Evolutionary conservation across 2,113 vertebrate genomes (phyloP), one percentile per base, ranked within the genome.

Genomic region (Entomyzon cyanotis): DNA sequence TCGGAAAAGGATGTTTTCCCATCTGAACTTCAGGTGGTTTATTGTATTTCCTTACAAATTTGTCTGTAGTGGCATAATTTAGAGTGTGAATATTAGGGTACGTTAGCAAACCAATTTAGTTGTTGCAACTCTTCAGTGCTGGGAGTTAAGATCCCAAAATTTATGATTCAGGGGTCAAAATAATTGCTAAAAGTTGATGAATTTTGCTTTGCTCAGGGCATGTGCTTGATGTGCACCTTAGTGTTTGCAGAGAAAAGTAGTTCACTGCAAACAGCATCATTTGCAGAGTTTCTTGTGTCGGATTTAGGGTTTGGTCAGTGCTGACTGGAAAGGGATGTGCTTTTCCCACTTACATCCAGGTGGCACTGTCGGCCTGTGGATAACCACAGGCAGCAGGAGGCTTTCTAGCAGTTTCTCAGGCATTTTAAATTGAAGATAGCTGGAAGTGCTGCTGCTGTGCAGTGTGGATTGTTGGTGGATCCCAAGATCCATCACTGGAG

Each of bases 361-460:
- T 96, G 98, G 97, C 88, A 63, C 93, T 93, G 70, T 95, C 20
- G 87, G 47, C 79, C 92, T 33, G 5, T 8, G 25, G 23, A 15
- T 19, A 14, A 15, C 10, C 25, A 4, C 5, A 8, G 39, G 56
- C 5, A 56, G 25, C 44, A 31, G 24, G 55, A 59, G 16, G 11
- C 65, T 94, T 96, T 94, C 87, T 89, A 95, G 82, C 56, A 84
- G 80, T 69, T 96, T 97, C 86, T 91, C 53, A 46, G 84, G 18
- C 27, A 9, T 93, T 88, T 88, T 23, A 56, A 58, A 44, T 52
- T 30, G 3, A 17, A 59, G 39, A 0, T 74, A 1, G 47, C 75
- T 71, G 75, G 8, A 47, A 59, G 44, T 19, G 19, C 55, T 70
- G 78, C 16, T 3, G 3, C 52, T 12, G 12, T 55, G 50, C 50